Evolutionary conservation across 92 coral and sea anemone genomes (phyloP).

Genomic region (Parazoanthus darwini): DNA sequence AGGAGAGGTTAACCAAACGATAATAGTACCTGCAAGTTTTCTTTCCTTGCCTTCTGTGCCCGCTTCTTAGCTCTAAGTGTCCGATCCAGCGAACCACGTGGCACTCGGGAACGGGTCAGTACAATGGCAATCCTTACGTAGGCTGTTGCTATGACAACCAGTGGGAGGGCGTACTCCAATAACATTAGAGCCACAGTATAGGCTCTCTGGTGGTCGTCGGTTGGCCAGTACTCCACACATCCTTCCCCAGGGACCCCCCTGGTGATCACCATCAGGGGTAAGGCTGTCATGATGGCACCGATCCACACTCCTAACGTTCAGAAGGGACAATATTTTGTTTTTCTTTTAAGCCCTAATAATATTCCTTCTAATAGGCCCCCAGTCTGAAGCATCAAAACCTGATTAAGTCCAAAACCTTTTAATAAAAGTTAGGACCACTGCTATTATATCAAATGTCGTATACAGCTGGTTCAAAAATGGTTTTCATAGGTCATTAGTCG

Average conservation of each 20-base stretch:
- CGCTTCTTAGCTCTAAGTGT: neutral
- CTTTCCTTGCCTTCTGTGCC: constrained; percentile 19
- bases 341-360: neutral
- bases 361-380: too few species aligned
- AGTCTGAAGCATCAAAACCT: too few species aligned
- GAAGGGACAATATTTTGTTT: too few species aligned
- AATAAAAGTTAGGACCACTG: too few species aligned
- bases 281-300: neutral
- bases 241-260: neutral
- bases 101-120: constrained; percentile 18
- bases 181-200: constrained; percentile 27
- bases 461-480: too few species aligned
- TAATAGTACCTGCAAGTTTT: constrained; percentile 24
- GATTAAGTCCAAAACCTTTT: too few species aligned
- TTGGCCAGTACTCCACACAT: constrained; percentile 35
- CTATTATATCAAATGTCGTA: too few species aligned
- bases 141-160: constrained; percentile 36
- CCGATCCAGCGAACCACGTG: neutral
- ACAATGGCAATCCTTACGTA: constrained; percentile 24
- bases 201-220: constrained; percentile 11
- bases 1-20: neutral
- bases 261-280: constrained; percentile 21
- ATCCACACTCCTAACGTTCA: constrained; percentile 28
- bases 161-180: constrained; percentile 33
- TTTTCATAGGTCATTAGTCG: too few species aligned